phyloP scores from a whole-genome alignment of 2,113 vertebrate species.

The Scolopax mira region DNA sequence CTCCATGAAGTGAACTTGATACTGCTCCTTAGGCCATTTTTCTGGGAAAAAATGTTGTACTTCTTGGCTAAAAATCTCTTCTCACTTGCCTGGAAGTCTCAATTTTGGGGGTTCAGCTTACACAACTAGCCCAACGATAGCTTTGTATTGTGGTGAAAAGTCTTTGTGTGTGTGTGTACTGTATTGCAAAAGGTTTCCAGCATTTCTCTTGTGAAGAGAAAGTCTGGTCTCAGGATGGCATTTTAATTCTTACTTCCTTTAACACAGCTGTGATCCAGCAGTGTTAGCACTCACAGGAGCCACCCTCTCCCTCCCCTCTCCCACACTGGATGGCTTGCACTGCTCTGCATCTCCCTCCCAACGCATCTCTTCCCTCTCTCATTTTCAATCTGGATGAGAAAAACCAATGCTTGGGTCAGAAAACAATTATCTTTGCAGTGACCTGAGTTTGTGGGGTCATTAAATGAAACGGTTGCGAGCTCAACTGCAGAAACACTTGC shows the following conservation, averaged over 20 bases:
- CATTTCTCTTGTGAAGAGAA: neutral
- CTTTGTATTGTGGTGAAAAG: neutral
- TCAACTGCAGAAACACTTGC: neutral
- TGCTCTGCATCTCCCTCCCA: neutral
- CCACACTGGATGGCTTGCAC: neutral
- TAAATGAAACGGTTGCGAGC: neutral
- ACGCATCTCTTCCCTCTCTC: neutral
- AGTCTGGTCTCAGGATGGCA: neutral
- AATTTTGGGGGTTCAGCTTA: neutral
- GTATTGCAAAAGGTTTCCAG: neutral
- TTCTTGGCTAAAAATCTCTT: neutral
- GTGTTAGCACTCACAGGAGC: accelerated
- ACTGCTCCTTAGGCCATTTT: neutral
- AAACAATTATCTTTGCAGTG: neutral
- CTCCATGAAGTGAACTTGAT: neutral
- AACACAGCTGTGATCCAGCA: neutral
- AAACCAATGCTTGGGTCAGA: neutral
- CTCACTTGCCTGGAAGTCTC: neutral
- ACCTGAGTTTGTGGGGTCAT: neutral
- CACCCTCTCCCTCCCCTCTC: neutral
- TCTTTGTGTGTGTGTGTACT: neutral
- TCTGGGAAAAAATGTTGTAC: neutral
- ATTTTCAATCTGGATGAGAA: neutral
- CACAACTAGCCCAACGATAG: neutral
- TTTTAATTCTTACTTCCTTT: neutral